Evolutionary conservation across 2,888 invertebrate species (phyloP).

Genomic region (Drosophila niveifrons): DNA sequence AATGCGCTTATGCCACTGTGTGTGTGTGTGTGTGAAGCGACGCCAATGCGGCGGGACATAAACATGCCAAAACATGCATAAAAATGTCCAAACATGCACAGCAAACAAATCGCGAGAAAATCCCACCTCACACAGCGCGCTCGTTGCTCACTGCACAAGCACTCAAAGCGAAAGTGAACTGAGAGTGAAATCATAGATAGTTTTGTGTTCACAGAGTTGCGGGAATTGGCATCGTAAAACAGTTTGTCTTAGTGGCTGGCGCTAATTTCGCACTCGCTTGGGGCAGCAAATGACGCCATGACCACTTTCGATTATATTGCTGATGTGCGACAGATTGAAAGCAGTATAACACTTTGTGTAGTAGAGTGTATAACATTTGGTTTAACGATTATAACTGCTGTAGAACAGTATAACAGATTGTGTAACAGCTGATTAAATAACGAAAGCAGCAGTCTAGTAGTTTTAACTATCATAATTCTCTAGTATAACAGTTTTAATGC

Average conservation of each 20-base stretch:
- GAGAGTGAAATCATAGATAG: slow-evolving; percentile 35
- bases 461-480: too few relatives aligned
- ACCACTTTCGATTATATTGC: background rate
- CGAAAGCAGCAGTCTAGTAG: too few relatives aligned
- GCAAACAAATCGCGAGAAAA: slow-evolving; percentile 32
- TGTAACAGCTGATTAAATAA: too few relatives aligned
- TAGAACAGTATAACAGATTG: too few relatives aligned
- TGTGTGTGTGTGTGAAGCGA: slow-evolving; percentile 39
- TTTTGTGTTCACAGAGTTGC: background rate
- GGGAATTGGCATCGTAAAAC: slow-evolving; percentile 33
- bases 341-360: slow-evolving; percentile 29
- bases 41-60: slow-evolving; percentile 59
- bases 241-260: slow-evolving; percentile 16
- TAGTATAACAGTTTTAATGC: too few relatives aligned
- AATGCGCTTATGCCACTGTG: slow-evolving; percentile 61
- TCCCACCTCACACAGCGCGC: background rate
- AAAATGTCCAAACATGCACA: slow-evolving; percentile 53
- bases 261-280: slow-evolving; percentile 21
- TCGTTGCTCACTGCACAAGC: background rate
- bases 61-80: slow-evolving; percentile 73
- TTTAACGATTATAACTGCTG: too few relatives aligned
- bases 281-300: background rate
- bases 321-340: background rate
- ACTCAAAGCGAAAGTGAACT: background rate
- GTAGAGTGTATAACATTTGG: slow-evolving; percentile 26